These are phyloP conservation scores for Centropus bengalensis DNA, from an alignment of 2,113 vertebrate genomes.

Conservation along the genomic window DNA sequence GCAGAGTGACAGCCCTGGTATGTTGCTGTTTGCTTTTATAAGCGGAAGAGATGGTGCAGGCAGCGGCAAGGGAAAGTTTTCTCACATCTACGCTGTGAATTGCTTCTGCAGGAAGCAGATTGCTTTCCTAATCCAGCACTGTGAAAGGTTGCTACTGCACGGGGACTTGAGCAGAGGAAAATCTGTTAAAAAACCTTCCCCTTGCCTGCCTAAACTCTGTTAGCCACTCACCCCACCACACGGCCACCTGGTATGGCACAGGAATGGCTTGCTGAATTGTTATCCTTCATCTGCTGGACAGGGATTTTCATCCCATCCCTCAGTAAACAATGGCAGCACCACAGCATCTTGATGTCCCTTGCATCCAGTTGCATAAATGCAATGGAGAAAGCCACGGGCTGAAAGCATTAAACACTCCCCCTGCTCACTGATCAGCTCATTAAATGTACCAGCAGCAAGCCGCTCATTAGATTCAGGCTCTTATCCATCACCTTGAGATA, in stretches of 20 bases:
- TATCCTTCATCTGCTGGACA: not conserved
- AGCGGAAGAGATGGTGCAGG: not conserved
- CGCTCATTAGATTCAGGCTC: constrained; percentile 67
- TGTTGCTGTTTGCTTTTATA: not conserved
- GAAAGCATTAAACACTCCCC: constrained; percentile 27
- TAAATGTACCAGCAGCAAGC: constrained; percentile 65
- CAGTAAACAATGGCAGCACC: not conserved
- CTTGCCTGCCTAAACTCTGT: not conserved
- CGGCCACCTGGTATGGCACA: not conserved
- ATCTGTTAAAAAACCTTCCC: not conserved
- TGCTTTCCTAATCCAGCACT: not conserved
- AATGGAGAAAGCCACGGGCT: not conserved
- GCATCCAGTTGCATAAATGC: not conserved
- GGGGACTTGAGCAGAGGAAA: not conserved
- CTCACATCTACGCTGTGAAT: not conserved
- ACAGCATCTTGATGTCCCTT: not conserved
- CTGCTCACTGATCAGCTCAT: constrained; percentile 62
- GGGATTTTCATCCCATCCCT: not conserved
- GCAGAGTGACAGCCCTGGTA: not conserved
- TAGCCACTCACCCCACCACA: not conserved
- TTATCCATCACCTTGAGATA: constrained; percentile 70
- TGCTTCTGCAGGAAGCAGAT: not conserved
- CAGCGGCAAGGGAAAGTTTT: not conserved
- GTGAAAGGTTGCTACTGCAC: not conserved
- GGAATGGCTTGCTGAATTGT: not conserved